Base-by-base conservation (phyloP, 2,113 vertebrate species). In the Atractosteus spatula region DNA sequence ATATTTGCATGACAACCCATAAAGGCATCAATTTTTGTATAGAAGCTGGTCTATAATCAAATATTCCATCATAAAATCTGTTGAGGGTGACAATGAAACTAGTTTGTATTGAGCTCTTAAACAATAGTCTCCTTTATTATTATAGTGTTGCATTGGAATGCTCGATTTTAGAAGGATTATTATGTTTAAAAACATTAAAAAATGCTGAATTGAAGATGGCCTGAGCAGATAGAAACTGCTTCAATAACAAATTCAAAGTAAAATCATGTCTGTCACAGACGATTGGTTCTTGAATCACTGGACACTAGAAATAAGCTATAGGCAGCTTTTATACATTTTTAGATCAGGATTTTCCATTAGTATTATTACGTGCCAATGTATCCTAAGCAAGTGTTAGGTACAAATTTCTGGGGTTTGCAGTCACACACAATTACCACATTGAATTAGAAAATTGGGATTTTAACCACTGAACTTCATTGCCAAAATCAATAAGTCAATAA, bases 361-460 rank as follows among this genome's bases (percentile, higher is more conserved):
- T 70, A 43, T 68, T 63, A 66, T 59, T 71, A 66, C 14, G 55
- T 63, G 61, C 51, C 65, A 68, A 66, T 68, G 78, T 77, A 68
- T 78, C 72, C 69, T 75, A 77, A 79, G 71, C 77, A 77, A 69
- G 72, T 81, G 74, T 68, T 71, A 42, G 41, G 55, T 14, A 17
- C 70, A 59, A 68, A 73, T 75, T 73, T 69, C 41, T 61, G 70
- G 68, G 78, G 69, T 74, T 29, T 55, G 43, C 71, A 66, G 68
- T 79, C 73, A 69, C 69, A 73, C 55, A 68, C 78, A 79, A 77
- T 83, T 77, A 79, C 80, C 78, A 71, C 62, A 47, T 72, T 78
- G 77, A 74, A 81, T 85, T 82, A 78, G 78, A 59, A 84, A 78
- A 72, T 77, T 80, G 62, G 78, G 81, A 81, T 82, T 81, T 76